A percentile compares a stretch with the other conserved stretches of the same genome.
Evolutionary conservation across 2,797 vertebrate species (phyloP).

Genomic region (Cichlasoma orientale): DNA sequence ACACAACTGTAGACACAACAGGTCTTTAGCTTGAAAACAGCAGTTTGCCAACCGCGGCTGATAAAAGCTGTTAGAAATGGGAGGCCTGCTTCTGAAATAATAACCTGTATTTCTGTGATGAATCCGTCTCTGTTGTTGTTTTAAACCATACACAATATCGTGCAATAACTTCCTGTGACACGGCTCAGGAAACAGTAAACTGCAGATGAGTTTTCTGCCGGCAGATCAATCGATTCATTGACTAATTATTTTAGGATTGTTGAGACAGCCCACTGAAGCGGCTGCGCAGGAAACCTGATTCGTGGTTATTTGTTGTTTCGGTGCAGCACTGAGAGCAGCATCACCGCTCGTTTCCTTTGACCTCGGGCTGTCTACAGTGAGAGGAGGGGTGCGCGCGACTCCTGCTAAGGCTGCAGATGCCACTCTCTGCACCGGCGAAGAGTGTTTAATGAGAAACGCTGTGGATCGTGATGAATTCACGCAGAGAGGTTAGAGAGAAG

Average conservation of each 20-base stretch:
- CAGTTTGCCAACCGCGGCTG: not conserved
- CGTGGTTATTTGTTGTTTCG: not conserved
- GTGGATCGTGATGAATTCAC: conserved; percentile 51
- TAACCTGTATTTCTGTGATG: not conserved
- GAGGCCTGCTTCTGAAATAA: not conserved
- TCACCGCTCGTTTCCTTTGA: conserved; percentile 51
- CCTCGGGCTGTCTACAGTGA: conserved; percentile 50
- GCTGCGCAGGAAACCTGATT: not conserved
- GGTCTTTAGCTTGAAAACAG: not conserved
- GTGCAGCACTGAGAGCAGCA: not conserved
- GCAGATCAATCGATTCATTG: not conserved
- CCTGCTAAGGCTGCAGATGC: conserved; percentile 67
- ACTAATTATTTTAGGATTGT: not conserved
- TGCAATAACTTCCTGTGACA: not conserved
- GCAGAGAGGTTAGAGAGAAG: conserved; percentile 11
- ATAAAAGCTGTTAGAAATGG: not conserved
- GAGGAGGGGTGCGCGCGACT: conserved; percentile 23
- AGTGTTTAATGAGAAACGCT: conserved; percentile 65
- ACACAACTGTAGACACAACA: not conserved
- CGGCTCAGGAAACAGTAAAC: not conserved
- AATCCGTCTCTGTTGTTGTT: rapidly evolving
- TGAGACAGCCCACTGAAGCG: not conserved
- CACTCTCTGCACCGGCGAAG: conserved; percentile 43
- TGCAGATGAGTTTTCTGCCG: no score
- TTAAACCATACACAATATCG: not conserved